Evolutionary conservation across 1,140 invertebrate species (phyloP).

Genomic region (Bombus picipes): DNA sequence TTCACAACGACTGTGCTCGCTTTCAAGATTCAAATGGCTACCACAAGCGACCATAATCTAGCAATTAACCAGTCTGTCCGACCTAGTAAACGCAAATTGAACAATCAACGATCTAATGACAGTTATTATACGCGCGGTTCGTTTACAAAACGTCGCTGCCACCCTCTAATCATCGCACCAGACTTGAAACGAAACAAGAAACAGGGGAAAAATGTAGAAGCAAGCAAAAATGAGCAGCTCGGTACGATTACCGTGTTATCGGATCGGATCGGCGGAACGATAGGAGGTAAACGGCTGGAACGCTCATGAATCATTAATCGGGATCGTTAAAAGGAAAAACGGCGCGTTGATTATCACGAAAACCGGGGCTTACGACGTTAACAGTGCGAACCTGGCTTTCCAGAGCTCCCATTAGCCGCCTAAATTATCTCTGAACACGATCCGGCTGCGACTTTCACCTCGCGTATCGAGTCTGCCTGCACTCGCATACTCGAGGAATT

Average conservation of each 20-base stretch:
- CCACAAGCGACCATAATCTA: background rate
- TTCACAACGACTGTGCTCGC: background rate
- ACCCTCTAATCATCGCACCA: background rate
- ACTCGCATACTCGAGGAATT: background rate
- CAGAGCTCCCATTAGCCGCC: slow-evolving; percentile 9
- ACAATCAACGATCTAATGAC: background rate
- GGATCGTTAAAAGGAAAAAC: slow-evolving; percentile 11
- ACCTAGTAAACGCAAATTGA: background rate
- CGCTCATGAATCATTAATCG: slow-evolving; percentile 31
- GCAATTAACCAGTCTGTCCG: background rate
- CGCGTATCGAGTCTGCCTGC: background rate
- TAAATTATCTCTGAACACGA: slow-evolving; percentile 34
- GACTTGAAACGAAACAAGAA: background rate
- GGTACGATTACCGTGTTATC: background rate
- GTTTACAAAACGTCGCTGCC: background rate
- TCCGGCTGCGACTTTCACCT: slow-evolving; percentile 32
- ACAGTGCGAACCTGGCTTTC: slow-evolving; percentile 4
- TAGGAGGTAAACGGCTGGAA: background rate
- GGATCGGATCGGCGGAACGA: background rate
- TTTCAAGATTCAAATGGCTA: background rate
- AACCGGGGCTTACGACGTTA: slow-evolving; percentile 13
- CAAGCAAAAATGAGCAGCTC: background rate
- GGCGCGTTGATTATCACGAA: slow-evolving; percentile 21
- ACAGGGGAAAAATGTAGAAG: background rate
- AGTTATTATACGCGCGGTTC: background rate